Evolutionary conservation across 2,888 invertebrate genomes (phyloP).

Genomic region (Drosophila kokeensis): DNA sequence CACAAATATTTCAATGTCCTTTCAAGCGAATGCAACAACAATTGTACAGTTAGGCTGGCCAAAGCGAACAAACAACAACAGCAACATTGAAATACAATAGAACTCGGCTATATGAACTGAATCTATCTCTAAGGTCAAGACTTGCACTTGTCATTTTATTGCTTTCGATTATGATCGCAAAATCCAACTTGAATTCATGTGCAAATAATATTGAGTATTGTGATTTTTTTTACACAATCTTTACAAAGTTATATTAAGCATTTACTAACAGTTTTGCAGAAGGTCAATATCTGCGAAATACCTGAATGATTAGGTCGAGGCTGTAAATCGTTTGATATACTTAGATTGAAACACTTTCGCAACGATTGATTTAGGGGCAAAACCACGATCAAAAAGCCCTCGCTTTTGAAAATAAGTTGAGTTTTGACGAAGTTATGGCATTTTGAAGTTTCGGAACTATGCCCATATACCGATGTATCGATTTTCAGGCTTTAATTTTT

Average conservation of each 20-base stretch:
- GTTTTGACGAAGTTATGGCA: too few species aligned
- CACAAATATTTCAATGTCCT: constrained; percentile 77
- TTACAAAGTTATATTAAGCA: constrained; percentile 36
- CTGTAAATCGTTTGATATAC: constrained; percentile 19
- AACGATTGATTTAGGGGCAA: too few species aligned
- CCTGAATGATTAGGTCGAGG: constrained; percentile 45
- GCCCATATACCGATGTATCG: too few species aligned
- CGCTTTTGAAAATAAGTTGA: too few species aligned
- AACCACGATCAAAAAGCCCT: too few species aligned
- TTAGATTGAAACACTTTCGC: constrained; percentile 16
- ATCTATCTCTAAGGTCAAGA: constrained; percentile 61
- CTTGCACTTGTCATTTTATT: constrained; percentile 62
- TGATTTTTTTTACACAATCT: constrained; percentile 48
- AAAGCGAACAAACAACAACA: constrained; percentile 1
- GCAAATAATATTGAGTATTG: constrained; percentile 56
- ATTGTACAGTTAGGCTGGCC: constrained; percentile 63
- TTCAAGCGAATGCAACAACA: constrained; percentile 33
- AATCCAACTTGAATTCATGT: constrained; percentile 64
- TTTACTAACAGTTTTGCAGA: constrained; percentile 34
- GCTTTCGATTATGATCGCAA: constrained; percentile 63
- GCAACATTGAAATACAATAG: constrained; percentile 40
- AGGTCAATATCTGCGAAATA: constrained; percentile 44
- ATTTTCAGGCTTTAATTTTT: too few species aligned
- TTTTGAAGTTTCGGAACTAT: too few species aligned
- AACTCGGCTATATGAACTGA: constrained; percentile 2